Evolutionary conservation across 1,140 invertebrate genomes (phyloP).

Genomic region (Drosophila persimilis): DNA sequence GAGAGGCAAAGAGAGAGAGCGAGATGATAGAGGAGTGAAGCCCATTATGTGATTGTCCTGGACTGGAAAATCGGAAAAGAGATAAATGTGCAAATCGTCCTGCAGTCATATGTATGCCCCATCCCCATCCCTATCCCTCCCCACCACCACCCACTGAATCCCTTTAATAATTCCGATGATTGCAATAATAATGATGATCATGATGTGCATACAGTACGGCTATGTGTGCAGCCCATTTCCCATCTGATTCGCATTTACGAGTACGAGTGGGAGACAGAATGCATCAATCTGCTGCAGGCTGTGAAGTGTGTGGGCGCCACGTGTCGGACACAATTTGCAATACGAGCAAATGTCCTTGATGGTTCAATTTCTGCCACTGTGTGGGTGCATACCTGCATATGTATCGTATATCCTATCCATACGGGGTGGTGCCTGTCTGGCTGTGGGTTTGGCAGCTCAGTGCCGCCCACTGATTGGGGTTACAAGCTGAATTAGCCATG

Average conservation of each 20-base stretch:
- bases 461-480: constrained; percentile 51
- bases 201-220: not conserved
- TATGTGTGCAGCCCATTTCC: constrained; percentile 9
- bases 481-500: constrained; percentile 57
- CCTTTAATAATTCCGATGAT: constrained; percentile 30
- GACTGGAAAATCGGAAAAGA: constrained; percentile 1
- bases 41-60: constrained; percentile 48
- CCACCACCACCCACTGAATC: constrained; percentile 18
- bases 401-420: no score
- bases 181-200: constrained; percentile 38
- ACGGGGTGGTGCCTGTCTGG: constrained; percentile 4
- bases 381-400: not conserved
- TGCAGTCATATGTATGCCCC: no score
- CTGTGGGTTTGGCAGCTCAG: constrained; percentile 1
- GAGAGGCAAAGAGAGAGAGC: no score
- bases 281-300: constrained; percentile 16
- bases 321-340: constrained; percentile 46
- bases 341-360: constrained; percentile 35
- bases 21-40: constrained; percentile 30
- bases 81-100: constrained; percentile 6
- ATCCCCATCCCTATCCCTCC: constrained; percentile 6
- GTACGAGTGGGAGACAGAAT: constrained; percentile 10
- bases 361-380: constrained; percentile 24
- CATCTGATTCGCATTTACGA: constrained; percentile 26
- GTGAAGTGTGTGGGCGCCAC: not conserved